Evolutionary conservation across 1,140 invertebrate genomes (phyloP).

Genomic region (Pteromalus puparum): DNA sequence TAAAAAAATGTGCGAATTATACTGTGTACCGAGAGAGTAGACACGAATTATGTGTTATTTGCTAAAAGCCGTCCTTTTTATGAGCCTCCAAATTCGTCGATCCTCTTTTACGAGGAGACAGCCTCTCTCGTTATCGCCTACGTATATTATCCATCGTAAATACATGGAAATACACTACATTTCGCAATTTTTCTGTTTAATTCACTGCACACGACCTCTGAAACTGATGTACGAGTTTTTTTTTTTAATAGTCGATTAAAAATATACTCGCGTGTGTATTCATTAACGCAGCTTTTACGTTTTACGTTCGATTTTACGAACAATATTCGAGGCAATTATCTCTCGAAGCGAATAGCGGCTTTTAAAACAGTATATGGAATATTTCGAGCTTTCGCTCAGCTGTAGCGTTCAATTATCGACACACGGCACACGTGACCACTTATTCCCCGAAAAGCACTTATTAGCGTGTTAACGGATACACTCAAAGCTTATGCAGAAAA

Average conservation of each 20-base stretch:
- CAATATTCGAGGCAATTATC: slow-evolving; percentile 14
- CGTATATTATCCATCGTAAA: background rate
- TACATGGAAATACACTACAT: background rate
- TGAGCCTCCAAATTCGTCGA: slow-evolving; percentile 26
- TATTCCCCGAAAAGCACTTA: slow-evolving; percentile 6
- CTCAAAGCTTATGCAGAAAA: background rate
- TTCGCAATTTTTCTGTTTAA: too few species aligned
- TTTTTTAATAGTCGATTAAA: too few species aligned
- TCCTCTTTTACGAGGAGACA: background rate
- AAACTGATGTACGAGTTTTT: too few species aligned
- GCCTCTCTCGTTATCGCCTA: slow-evolving; percentile 32
- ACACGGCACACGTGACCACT: background rate
- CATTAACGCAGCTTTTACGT: background rate
- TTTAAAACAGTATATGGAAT: too few species aligned
- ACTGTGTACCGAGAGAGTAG: too few species aligned
- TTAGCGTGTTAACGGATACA: slow-evolving; percentile 16
- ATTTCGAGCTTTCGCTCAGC: too few species aligned
- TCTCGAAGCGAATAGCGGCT: background rate
- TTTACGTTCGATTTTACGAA: slow-evolving; percentile 16
- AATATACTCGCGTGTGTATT: too few species aligned
- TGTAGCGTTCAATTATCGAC: background rate
- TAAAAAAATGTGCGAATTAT: background rate
- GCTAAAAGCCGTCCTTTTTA: slow-evolving; percentile 37
- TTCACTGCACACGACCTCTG: too few species aligned
- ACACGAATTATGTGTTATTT: background rate